Conservation (phyloP, 2,888 invertebrate species). For the Hoplodrina ambigua region DNA sequence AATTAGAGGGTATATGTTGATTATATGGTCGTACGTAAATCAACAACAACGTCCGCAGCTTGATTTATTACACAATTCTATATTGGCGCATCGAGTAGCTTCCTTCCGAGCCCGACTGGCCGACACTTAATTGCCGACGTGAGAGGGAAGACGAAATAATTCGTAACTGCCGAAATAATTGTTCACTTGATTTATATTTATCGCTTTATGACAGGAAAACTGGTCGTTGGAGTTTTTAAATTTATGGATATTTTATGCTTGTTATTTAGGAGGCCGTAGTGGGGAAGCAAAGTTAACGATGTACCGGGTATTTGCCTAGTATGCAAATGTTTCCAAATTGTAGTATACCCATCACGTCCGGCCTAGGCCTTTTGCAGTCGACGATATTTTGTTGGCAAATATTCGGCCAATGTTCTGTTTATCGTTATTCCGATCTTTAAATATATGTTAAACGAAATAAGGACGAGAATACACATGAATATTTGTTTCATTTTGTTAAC, state of each 20-base stretch:
- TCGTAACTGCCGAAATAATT: constrained; percentile 76
- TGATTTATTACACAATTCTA: constrained; percentile 79
- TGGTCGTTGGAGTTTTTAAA: constrained; percentile 76
- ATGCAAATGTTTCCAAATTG: constrained; percentile 66
- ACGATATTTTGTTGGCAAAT: constrained; percentile 53
- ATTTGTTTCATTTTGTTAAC: constrained; percentile 30
- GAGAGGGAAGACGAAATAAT: constrained; percentile 79
- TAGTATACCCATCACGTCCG: constrained; percentile 62
- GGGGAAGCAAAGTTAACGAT: constrained; percentile 61
- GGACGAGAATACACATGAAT: constrained; percentile 8
- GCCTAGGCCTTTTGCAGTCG: constrained; percentile 35
- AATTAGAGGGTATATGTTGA: constrained; percentile 65
- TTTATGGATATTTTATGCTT: constrained; percentile 76
- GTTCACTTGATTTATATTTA: constrained; percentile 79
- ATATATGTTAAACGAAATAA: constrained; percentile 47
- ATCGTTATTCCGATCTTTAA: constrained; percentile 57
- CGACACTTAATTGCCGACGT: constrained; percentile 77
- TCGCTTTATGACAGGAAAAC: constrained; percentile 77
- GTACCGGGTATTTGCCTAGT: constrained; percentile 62
- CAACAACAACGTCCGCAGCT: constrained; percentile 73
- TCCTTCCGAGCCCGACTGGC: constrained; percentile 77
- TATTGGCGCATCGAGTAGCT: constrained; percentile 76
- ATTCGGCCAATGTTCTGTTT: constrained; percentile 47
- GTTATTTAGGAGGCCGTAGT: constrained; percentile 68
- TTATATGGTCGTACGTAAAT: constrained; percentile 76